phyloP scores from a whole-genome alignment of 1,140 invertebrate species.

The Euura saliciscinereae region DNA sequence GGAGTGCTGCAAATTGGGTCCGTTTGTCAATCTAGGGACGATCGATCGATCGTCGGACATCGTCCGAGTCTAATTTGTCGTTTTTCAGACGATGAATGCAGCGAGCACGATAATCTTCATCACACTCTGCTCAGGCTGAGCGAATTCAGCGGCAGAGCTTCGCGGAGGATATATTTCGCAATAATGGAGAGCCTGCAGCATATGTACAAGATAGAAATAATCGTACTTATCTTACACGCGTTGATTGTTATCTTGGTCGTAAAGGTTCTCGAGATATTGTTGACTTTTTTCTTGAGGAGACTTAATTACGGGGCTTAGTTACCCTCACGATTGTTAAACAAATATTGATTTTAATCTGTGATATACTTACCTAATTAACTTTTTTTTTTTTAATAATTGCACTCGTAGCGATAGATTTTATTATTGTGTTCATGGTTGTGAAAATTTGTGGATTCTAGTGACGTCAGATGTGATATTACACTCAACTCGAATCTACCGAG shows the following conservation, averaged over 20 bases:
- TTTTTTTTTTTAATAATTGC: too few species aligned
- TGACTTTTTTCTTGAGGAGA: constrained; percentile 36
- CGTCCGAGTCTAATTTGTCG: not conserved
- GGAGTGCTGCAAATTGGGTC: constrained; percentile 34
- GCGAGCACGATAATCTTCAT: constrained; percentile 45
- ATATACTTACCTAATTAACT: not conserved
- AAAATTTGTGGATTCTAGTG: too few species aligned
- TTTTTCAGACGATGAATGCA: constrained; percentile 37
- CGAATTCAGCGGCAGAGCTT: constrained; percentile 43
- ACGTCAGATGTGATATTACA: too few species aligned
- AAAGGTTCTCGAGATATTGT: constrained; percentile 34
- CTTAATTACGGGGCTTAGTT: constrained; percentile 26
- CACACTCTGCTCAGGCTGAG: constrained; percentile 46
- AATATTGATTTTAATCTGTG: not conserved
- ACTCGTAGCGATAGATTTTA: too few species aligned
- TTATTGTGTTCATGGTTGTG: too few species aligned
- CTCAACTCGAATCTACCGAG: too few species aligned
- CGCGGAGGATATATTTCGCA: constrained; percentile 43
- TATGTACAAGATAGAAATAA: constrained; percentile 51
- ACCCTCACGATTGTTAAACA: not conserved
- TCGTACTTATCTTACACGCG: constrained; percentile 43
- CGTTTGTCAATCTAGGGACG: not conserved
- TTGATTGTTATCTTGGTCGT: constrained; percentile 40
- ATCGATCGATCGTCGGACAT: not conserved
- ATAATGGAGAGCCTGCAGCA: constrained; percentile 44